Conservation (phyloP, 1,140 invertebrate genomes). For the Pteromalus puparum region DNA sequence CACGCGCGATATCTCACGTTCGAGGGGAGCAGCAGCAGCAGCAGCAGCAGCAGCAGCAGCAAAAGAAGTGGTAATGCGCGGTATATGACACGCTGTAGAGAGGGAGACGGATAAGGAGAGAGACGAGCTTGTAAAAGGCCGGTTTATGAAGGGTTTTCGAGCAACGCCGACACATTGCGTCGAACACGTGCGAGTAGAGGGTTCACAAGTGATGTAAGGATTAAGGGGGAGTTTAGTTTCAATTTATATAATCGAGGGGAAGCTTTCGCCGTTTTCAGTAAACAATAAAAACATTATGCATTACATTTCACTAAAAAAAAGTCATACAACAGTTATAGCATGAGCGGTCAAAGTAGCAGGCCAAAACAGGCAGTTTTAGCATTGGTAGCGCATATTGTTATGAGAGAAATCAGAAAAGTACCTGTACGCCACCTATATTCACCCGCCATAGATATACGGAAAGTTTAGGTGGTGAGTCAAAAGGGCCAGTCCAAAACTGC, state of each 20-base stretch:
- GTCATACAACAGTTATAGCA: no score
- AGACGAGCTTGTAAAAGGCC: background rate
- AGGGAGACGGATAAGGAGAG: constrained; percentile 10
- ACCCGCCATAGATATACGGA: no score
- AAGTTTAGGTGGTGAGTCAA: no score
- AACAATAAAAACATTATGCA: no score
- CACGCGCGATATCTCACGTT: background rate
- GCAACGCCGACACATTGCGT: background rate
- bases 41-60: background rate
- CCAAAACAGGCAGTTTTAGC: no score
- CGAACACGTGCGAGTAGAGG: background rate
- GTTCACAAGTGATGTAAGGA: background rate
- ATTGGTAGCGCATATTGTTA: no score
- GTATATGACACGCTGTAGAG: background rate
- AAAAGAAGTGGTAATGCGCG: background rate
- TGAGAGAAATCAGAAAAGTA: no score
- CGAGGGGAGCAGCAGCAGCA: background rate
- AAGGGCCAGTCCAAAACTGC: no score
- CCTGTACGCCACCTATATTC: no score
- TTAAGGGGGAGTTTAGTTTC: background rate
- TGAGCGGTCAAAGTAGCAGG: no score
- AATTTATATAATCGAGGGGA: background rate
- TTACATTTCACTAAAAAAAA: no score
- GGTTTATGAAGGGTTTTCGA: background rate
- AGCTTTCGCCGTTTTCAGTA: background rate